Conservation (phyloP, 2,888 invertebrate species). For the Bruchidius siliquastri region DNA sequence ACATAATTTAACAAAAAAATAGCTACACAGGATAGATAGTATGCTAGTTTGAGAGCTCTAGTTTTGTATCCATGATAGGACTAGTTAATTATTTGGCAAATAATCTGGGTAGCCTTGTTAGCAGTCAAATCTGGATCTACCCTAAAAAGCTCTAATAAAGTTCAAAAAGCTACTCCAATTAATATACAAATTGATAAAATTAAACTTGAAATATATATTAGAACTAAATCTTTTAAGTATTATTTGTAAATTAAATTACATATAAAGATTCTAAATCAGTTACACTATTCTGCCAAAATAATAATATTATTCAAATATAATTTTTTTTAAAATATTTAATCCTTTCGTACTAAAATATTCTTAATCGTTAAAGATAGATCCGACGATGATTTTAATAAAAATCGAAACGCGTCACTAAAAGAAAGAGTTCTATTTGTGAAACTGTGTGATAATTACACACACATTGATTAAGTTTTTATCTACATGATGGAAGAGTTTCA, state of each 20-base stretch:
- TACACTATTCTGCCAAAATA: conserved; percentile 67
- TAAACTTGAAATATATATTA: conserved; percentile 38
- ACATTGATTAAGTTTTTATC: too few relatives aligned
- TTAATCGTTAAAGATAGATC: conserved; percentile 65
- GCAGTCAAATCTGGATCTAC: conserved; percentile 70
- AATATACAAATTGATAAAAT: conserved; percentile 59
- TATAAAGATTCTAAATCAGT: conserved; percentile 67
- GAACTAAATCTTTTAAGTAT: conserved; percentile 49
- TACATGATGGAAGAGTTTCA: too few relatives aligned
- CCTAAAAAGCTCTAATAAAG: conserved; percentile 70
- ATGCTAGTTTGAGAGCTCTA: too few relatives aligned
- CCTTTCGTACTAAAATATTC: conserved; percentile 76
- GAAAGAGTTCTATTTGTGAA: too few relatives aligned
- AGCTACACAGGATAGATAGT: too few relatives aligned
- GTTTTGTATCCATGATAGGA: too few relatives aligned
- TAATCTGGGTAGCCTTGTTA: too few relatives aligned
- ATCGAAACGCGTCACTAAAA: too few relatives aligned
- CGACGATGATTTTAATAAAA: too few relatives aligned
- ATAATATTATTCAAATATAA: conserved; percentile 41
- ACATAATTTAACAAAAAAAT: too few relatives aligned
- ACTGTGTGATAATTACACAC: too few relatives aligned
- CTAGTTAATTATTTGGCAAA: too few relatives aligned
- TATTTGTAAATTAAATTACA: conserved; percentile 55
- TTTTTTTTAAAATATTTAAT: conserved; percentile 58
- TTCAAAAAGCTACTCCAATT: conserved; percentile 67